A percentile compares a stretch with the other conserved stretches of the same genome.
Conservation (phyloP, 2,888 invertebrate genomes). For the Eurois occulta region DNA sequence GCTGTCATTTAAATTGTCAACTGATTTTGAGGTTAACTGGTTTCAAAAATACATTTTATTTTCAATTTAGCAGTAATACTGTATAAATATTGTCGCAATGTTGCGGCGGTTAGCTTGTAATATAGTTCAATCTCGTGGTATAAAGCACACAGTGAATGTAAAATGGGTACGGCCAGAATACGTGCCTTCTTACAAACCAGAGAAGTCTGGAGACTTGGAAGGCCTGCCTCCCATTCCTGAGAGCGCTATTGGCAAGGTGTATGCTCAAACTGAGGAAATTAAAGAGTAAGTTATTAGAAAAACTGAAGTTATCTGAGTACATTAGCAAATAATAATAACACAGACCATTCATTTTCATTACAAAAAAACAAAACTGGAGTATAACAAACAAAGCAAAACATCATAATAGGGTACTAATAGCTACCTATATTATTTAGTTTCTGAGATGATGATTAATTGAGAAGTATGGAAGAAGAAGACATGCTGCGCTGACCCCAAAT, state of each 20-base stretch:
- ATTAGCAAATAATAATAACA: background rate
- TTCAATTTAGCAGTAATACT: background rate
- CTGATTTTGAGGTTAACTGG: slow-evolving; percentile 62
- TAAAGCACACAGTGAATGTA: slow-evolving; percentile 93
- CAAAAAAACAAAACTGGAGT: background rate
- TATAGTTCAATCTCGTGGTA: slow-evolving; percentile 86
- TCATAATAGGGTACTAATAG: background rate
- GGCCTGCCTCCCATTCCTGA: slow-evolving; percentile 89
- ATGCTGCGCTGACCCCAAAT: too few species aligned
- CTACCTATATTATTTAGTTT: background rate
- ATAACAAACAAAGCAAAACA: too few species aligned
- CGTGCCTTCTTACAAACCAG: slow-evolving; percentile 91
- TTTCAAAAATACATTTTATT: background rate
- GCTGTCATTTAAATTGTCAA: background rate
- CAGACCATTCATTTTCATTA: background rate
- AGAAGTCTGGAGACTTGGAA: slow-evolving; percentile 93
- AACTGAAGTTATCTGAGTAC: background rate
- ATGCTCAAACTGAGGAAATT: slow-evolving; percentile 92
- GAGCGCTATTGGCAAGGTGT: slow-evolving; percentile 88
- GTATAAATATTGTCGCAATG: slow-evolving; percentile 71
- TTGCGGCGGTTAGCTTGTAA: slow-evolving; percentile 79
- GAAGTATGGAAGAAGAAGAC: too few species aligned
- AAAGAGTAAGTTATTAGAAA: slow-evolving; percentile 90
- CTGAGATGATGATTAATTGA: too few species aligned
- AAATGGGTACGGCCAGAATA: slow-evolving; percentile 94